These are phyloP conservation scores for Ceuthmochares aereus DNA, from an alignment of 2,113 vertebrate genomes.

Conservation along the genomic window DNA sequence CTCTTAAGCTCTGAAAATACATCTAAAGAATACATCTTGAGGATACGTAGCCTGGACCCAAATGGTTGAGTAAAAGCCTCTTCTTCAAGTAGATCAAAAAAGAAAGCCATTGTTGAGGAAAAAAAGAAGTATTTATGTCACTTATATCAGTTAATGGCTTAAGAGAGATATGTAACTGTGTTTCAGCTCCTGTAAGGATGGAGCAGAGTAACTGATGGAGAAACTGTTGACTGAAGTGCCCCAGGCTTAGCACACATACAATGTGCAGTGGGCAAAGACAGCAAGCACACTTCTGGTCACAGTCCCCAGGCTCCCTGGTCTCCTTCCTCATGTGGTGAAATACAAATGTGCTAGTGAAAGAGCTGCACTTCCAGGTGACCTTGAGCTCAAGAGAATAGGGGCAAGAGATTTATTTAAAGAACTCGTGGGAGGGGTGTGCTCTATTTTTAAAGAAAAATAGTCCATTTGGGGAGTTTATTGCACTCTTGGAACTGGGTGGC, in stretches of 20 bases:
- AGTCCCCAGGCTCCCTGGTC: background rate
- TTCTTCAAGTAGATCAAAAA: background rate
- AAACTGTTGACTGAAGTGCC: background rate
- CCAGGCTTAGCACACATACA: background rate
- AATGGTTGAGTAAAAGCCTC: background rate
- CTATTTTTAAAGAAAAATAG: slow-evolving; percentile 44
- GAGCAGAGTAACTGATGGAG: background rate
- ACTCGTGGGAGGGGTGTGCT: background rate
- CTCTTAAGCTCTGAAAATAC: background rate
- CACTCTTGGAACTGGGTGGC: background rate
- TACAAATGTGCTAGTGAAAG: accelerated
- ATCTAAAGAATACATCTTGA: background rate
- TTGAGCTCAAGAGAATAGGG: background rate
- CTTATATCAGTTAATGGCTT: background rate
- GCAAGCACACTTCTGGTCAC: background rate
- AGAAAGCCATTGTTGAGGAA: background rate
- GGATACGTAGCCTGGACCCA: background rate
- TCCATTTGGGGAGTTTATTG: background rate
- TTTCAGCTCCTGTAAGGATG: background rate
- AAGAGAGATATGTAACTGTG: background rate
- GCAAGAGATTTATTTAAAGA: slow-evolving; percentile 35
- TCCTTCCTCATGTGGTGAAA: background rate
- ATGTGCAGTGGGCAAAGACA: accelerated
- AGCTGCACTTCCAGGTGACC: background rate
- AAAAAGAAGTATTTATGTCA: background rate